A percentile compares a stretch with the other conserved stretches of the same genome.
phyloP scores from a whole-genome alignment of 2,797 vertebrate genomes.

The Caiman crocodilus region DNA sequence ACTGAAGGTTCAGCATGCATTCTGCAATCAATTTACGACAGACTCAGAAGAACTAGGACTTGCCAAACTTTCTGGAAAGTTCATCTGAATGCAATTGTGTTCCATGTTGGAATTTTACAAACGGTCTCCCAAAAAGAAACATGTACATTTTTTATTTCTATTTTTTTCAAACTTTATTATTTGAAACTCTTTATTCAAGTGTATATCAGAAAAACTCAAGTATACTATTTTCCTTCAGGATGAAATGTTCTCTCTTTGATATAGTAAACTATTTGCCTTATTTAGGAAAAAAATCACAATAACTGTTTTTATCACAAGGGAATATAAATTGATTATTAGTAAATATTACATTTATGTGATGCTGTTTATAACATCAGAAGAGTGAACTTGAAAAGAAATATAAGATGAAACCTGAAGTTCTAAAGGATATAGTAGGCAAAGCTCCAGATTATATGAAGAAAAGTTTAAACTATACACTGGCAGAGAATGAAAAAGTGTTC shows the following conservation, averaged over 20 bases:
- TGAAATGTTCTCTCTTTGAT: background rate
- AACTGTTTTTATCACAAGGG: background rate
- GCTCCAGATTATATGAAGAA: background rate
- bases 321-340: background rate
- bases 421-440: background rate
- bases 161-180: background rate
- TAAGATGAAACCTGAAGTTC: background rate
- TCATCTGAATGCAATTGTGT: background rate
- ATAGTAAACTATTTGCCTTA: background rate
- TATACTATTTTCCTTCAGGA: background rate
- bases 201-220: background rate
- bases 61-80: background rate
- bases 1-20: background rate
- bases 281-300: background rate
- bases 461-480: background rate
- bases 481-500: too few relatives aligned
- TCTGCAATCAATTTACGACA: background rate
- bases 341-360: background rate
- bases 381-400: background rate
- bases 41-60: constrained; percentile 18
- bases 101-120: background rate
- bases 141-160: background rate
- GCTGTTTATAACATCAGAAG: background rate
- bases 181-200: background rate
- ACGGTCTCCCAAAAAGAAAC: background rate